phyloP scores from a whole-genome alignment of 2,888 invertebrate species.

The Dicyrtoma fusca region DNA sequence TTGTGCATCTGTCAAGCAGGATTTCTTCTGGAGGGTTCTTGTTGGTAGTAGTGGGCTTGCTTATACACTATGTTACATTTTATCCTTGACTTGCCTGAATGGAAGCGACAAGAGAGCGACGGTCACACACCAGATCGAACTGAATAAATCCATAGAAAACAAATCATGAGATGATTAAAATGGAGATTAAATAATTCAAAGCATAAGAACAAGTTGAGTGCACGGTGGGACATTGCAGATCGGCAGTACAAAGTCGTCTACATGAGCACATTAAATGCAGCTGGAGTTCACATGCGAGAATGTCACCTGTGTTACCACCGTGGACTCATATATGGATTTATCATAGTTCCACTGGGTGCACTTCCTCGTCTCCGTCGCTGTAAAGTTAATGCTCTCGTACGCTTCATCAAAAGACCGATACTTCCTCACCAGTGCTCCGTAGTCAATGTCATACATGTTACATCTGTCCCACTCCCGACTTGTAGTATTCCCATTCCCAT shows the following conservation, averaged over 20 bases:
- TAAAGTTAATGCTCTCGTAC: constrained; percentile 40
- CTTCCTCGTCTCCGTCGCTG: constrained; percentile 17
- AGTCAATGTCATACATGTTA: constrained; percentile 43
- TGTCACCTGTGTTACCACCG: constrained; percentile 49
- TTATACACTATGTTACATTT: neutral
- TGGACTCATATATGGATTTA: constrained; percentile 45
- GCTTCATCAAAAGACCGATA: constrained; percentile 46
- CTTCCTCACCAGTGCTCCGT: neutral
- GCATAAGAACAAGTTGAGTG: neutral
- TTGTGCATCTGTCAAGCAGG: constrained; percentile 24
- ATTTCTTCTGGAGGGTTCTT: neutral
- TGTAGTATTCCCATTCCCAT: constrained; percentile 9
- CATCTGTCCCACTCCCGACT: constrained; percentile 48
- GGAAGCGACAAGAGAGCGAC: constrained; percentile 47
- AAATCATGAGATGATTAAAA: neutral
- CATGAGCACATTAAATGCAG: neutral
- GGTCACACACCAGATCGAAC: constrained; percentile 52
- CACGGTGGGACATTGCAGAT: no score
- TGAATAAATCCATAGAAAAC: constrained; percentile 11
- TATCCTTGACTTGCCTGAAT: constrained; percentile 40
- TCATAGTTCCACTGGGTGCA: constrained; percentile 52
- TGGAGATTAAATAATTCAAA: neutral
- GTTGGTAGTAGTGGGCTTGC: no score
- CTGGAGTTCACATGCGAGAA: neutral
- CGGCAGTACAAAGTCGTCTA: no score